Evolutionary conservation across 2,797 vertebrate genomes (phyloP).

Genomic region (Momotus momota): DNA sequence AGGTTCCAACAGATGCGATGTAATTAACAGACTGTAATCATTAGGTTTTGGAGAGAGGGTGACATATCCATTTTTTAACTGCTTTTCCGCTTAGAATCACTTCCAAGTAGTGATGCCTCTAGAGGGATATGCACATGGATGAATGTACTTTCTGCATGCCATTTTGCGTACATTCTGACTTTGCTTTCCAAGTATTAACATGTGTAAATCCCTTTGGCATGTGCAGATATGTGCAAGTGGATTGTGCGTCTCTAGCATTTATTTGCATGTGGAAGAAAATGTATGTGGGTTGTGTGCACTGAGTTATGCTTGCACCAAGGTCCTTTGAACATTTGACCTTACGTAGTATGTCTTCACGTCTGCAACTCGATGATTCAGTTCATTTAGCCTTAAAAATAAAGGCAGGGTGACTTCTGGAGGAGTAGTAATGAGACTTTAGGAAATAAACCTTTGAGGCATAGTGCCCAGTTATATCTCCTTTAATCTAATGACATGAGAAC

Average conservation of each 20-base stretch:
- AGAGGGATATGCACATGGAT: conserved; percentile 49
- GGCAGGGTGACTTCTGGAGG: background rate
- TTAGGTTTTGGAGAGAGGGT: conserved; percentile 42
- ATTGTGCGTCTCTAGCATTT: conserved; percentile 10
- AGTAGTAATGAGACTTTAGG: background rate
- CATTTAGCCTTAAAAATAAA: background rate
- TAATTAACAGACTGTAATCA: conserved; percentile 65
- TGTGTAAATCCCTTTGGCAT: conserved; percentile 63
- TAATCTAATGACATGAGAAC: background rate
- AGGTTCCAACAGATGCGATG: conserved; percentile 22
- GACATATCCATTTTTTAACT: conserved; percentile 54
- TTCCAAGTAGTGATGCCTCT: conserved; percentile 48
- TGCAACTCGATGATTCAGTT: background rate
- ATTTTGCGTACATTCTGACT: conserved; percentile 55
- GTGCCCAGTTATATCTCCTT: background rate
- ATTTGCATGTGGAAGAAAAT: conserved; percentile 37
- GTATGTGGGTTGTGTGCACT: conserved; percentile 1
- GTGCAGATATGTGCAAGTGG: conserved; percentile 36
- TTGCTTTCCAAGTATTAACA: conserved; percentile 60
- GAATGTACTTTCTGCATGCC: conserved; percentile 43
- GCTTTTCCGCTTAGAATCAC: conserved; percentile 35
- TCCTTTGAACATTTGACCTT: background rate
- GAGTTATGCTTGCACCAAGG: background rate
- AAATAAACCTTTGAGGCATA: background rate
- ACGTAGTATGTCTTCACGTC: background rate